These are phyloP conservation scores for Torymus auratus DNA, from an alignment of 2,888 invertebrate species.

Conservation along the genomic window DNA sequence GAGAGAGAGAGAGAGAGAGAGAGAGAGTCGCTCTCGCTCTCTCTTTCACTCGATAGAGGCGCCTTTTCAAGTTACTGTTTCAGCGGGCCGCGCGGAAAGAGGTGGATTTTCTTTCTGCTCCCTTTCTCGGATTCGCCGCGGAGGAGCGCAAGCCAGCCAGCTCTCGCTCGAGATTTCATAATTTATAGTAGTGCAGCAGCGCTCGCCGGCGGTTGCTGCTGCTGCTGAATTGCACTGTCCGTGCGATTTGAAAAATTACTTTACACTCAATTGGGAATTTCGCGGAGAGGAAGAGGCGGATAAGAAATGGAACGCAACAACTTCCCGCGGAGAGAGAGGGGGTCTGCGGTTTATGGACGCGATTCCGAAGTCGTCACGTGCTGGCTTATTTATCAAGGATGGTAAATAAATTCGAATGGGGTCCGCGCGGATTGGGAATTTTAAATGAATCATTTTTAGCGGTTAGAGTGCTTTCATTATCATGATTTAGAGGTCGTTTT, in stretches of 20 bases:
- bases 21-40: neutral
- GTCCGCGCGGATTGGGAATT: no score
- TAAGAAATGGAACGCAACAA: slow-evolving; percentile 39
- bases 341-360: neutral
- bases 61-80: slow-evolving; percentile 30
- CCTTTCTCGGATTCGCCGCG: neutral
- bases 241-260: slow-evolving; percentile 55
- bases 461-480: no score
- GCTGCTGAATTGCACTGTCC: slow-evolving; percentile 44
- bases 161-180: slow-evolving; percentile 33
- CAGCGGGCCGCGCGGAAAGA: neutral
- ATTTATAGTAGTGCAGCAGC: slow-evolving; percentile 36
- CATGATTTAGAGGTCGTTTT: no score
- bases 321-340: neutral
- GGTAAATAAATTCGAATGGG: no score
- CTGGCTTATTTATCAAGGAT: neutral
- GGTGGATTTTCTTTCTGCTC: slow-evolving; percentile 13
- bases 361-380: neutral
- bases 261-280: slow-evolving; percentile 53
- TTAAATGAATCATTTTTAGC: no score
- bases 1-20: slow-evolving; percentile 15
- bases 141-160: neutral
- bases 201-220: neutral
- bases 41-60: slow-evolving; percentile 21
- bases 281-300: slow-evolving; percentile 27